These are phyloP conservation scores for Masticophis lateralis DNA, from an alignment of 2,797 vertebrate species.

Conservation along the genomic window DNA sequence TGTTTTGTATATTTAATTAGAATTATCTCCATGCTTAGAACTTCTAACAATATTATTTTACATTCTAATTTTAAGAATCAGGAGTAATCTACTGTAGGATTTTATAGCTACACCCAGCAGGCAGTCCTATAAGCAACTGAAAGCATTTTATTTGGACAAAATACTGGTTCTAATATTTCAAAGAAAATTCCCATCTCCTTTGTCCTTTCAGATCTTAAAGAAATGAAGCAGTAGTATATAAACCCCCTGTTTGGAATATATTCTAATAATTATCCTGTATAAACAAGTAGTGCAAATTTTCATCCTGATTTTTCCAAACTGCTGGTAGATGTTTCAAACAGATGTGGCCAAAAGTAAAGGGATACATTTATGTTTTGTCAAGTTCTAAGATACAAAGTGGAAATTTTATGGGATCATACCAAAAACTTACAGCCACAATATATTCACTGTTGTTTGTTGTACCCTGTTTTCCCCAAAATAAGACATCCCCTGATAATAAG, in stretches of 20 bases:
- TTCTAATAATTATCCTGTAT: slow-evolving; percentile 55
- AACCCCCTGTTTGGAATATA: slow-evolving; percentile 41
- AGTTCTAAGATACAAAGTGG: slow-evolving; percentile 43
- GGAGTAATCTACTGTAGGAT: not conserved
- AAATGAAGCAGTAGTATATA: slow-evolving; percentile 25
- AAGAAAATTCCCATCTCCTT: slow-evolving; percentile 28
- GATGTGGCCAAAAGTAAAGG: slow-evolving; percentile 48
- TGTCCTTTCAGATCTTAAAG: slow-evolving; percentile 1
- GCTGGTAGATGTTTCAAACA: slow-evolving; percentile 56
- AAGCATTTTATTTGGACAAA: slow-evolving; percentile 11
- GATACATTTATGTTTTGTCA: slow-evolving; percentile 52
- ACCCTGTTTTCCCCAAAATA: no score
- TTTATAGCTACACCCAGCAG: not conserved
- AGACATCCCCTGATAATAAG: no score
- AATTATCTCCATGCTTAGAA: not conserved
- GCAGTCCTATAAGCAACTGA: not conserved
- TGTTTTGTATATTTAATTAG: not conserved
- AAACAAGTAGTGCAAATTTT: slow-evolving; percentile 48
- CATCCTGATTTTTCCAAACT: slow-evolving; percentile 43
- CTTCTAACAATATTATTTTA: not conserved
- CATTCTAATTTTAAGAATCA: not conserved
- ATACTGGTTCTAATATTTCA: not conserved
- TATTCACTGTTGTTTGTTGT: slow-evolving; percentile 52
- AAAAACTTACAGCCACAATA: slow-evolving; percentile 50
- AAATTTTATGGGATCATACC: slow-evolving; percentile 46